These are phyloP conservation scores for Cirrhinus molitorella DNA, from an alignment of 2,797 vertebrate species.

Conservation along the genomic window DNA sequence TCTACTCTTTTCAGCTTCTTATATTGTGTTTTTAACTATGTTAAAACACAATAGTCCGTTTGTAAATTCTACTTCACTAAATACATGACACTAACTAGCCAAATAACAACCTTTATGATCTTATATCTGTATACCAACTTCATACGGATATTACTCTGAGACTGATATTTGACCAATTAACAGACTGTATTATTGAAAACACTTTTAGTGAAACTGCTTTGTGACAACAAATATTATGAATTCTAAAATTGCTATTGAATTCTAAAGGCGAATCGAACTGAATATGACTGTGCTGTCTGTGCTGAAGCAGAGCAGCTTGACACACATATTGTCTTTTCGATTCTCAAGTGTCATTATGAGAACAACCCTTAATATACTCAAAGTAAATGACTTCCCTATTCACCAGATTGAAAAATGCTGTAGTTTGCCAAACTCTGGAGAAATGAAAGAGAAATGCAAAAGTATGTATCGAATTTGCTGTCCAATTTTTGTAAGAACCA, in stretches of 20 bases:
- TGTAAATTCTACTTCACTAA: too few species aligned
- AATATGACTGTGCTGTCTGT: not conserved
- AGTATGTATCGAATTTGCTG: not conserved
- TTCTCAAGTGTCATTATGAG: slow-evolving; percentile 11
- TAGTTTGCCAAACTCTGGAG: slow-evolving; percentile 16
- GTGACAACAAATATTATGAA: not conserved
- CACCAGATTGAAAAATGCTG: slow-evolving; percentile 4
- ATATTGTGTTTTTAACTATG: not conserved
- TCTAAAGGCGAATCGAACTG: not conserved
- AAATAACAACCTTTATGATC: too few species aligned
- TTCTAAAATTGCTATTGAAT: too few species aligned
- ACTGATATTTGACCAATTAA: not conserved
- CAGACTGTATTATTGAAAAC: not conserved
- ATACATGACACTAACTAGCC: too few species aligned
- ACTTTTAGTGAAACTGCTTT: not conserved
- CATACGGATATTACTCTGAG: not conserved
- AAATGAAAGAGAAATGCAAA: slow-evolving; percentile 18
- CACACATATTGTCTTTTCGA: not conserved
- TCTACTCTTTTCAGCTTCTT: not conserved
- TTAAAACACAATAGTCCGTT: not conserved
- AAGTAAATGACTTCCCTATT: slow-evolving; percentile 20
- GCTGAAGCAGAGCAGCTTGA: not conserved
- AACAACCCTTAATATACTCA: slow-evolving; percentile 8
- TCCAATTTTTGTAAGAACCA: not conserved
- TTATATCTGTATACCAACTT: not conserved